Evolutionary conservation across 2,888 invertebrate genomes (phyloP).

Genomic region (Platycnemis pennipes): DNA sequence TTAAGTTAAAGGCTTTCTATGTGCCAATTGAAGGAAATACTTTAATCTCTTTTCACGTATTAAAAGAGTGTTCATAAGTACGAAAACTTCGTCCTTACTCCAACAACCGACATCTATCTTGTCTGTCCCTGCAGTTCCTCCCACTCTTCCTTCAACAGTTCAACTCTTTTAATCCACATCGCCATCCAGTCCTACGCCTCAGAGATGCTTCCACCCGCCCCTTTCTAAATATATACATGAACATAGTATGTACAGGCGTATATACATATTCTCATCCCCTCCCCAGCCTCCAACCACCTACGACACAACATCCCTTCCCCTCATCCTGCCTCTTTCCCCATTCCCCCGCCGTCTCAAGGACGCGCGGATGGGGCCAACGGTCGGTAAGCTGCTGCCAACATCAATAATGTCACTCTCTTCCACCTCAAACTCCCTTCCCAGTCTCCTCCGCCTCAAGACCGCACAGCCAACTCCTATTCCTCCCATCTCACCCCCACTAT

Average conservation of each 20-base stretch:
- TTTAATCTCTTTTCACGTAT: too few species aligned
- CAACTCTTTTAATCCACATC: background rate
- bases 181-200: background rate
- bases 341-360: conserved; percentile 55
- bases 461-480: background rate
- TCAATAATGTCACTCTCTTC: conserved; percentile 65
- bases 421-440: conserved; percentile 35
- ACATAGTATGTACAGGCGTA: background rate
- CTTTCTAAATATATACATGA: background rate
- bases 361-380: conserved; percentile 61
- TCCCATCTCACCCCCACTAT: background rate
- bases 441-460: background rate
- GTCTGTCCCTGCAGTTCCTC: background rate
- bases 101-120: background rate
- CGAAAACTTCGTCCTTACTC: background rate
- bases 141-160: background rate
- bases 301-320: conserved; percentile 43
- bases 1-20: too few species aligned
- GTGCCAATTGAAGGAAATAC: too few species aligned
- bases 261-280: conserved; percentile 17
- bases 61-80: too few species aligned
- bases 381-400: conserved; percentile 66
- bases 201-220: background rate
- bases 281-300: conserved; percentile 58
- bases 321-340: background rate